Conservation (phyloP, 2,113 vertebrate species). For the Pitta sordida region DNA sequence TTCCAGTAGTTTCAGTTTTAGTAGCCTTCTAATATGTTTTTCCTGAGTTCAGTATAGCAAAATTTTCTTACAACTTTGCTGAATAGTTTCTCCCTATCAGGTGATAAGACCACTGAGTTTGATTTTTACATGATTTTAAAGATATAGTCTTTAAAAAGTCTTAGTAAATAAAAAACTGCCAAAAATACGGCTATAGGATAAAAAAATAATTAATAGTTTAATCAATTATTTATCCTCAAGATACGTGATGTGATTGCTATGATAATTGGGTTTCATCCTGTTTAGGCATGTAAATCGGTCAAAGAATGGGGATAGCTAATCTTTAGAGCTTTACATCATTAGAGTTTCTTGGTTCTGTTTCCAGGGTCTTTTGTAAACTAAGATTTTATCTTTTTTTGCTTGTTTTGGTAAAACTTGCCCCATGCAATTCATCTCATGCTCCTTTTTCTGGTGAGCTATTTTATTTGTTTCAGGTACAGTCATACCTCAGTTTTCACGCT, state of each 20-base stretch:
- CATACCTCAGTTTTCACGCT: too few relatives aligned
- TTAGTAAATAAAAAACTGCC: neutral
- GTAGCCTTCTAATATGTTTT: neutral
- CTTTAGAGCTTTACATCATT: neutral
- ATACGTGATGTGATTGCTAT: neutral
- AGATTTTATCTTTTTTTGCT: neutral
- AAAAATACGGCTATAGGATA: neutral
- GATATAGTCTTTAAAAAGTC: neutral
- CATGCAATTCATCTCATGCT: neutral
- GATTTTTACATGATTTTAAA: neutral
- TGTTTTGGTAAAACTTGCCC: neutral
- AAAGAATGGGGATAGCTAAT: neutral
- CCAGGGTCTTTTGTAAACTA: neutral
- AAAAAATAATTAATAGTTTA: neutral
- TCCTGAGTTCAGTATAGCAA: neutral
- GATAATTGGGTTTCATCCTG: neutral
- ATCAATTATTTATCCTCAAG: neutral
- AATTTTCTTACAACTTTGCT: neutral
- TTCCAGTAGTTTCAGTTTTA: neutral
- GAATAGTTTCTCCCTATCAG: neutral
- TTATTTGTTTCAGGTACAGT: neutral
- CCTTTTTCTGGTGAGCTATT: neutral
- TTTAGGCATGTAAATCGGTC: neutral
- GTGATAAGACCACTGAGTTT: neutral
- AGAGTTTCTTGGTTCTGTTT: neutral